These are phyloP conservation scores for Rhopalosiphum nymphaeae DNA, from an alignment of 2,888 invertebrate genomes.

Conservation along the genomic window DNA sequence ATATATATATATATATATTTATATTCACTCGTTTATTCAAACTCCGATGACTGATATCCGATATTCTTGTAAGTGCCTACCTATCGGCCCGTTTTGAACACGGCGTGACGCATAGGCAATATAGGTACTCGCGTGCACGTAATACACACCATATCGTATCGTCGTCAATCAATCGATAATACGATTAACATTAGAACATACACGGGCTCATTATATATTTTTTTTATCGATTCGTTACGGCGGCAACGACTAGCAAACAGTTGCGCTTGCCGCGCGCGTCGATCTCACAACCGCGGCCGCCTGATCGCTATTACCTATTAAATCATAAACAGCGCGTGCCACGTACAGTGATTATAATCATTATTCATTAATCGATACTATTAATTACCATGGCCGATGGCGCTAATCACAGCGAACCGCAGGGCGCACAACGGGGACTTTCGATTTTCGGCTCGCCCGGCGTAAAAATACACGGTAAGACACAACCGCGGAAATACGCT, in stretches of 20 bases:
- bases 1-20: too few species aligned
- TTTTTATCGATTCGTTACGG: background rate
- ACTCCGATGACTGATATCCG: too few species aligned
- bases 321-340: too few species aligned
- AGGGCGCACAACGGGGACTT: background rate
- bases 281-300: background rate
- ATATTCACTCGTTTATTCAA: too few species aligned
- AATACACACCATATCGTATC: background rate
- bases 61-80: too few species aligned
- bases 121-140: conserved; percentile 5
- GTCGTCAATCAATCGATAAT: background rate
- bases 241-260: background rate
- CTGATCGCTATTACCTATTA: background rate
- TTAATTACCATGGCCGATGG: background rate
- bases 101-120: background rate
- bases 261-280: background rate
- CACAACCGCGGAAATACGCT: background rate
- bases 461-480: background rate
- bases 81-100: background rate
- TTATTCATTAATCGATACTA: too few species aligned
- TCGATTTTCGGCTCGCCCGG: background rate
- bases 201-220: background rate
- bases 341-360: background rate
- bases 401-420: background rate
- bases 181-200: background rate